These are phyloP conservation scores for Chrysemys picta DNA, from an alignment of 2,113 vertebrate genomes.

Conservation along the genomic window DNA sequence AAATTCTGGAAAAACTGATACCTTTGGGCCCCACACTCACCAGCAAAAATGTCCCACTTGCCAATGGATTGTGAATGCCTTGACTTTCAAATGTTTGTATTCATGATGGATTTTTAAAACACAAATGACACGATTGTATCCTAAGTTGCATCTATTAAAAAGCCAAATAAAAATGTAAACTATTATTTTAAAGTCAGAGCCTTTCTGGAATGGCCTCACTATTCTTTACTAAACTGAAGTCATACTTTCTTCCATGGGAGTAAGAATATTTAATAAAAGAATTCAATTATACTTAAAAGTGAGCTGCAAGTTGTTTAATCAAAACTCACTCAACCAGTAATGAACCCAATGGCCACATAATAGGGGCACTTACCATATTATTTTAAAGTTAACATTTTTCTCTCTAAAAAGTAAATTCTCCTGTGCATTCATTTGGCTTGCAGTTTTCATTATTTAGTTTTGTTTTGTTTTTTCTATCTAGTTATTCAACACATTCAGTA, in stretches of 20 bases:
- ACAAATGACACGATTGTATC: neutral
- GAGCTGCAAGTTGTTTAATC: neutral
- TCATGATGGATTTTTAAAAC: neutral
- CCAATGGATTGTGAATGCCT: neutral
- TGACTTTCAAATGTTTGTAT: neutral
- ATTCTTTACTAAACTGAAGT: neutral
- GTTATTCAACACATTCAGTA: neutral
- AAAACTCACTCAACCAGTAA: neutral
- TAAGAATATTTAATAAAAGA: neutral
- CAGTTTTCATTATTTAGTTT: neutral
- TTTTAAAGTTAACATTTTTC: neutral
- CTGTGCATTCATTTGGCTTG: neutral
- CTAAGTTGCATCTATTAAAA: neutral
- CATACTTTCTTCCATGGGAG: neutral
- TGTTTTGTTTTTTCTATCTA: neutral
- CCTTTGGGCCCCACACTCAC: neutral
- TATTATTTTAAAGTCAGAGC: neutral
- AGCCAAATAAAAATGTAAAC: neutral
- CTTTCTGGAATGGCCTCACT: neutral
- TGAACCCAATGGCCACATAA: neutral
- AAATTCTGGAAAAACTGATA: neutral
- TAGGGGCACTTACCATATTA: neutral
- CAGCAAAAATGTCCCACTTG: neutral
- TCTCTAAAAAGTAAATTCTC: neutral
- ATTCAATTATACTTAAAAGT: neutral